Evolutionary conservation across 1,140 invertebrate species (phyloP).

Genomic region (Drosophila santomea): DNA sequence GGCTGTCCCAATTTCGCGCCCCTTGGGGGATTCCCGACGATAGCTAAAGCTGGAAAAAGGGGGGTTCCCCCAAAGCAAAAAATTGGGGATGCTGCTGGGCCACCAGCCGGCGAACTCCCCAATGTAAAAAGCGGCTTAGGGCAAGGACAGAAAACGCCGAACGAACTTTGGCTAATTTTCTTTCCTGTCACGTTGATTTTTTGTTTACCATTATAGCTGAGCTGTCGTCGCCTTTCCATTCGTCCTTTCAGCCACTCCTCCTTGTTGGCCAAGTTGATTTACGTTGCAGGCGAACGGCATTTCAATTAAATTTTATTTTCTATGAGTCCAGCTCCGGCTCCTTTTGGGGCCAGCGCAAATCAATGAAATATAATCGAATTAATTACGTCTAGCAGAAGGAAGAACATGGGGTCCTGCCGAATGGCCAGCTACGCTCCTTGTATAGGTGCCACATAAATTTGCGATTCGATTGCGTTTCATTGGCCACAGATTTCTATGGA

Average conservation of each 20-base stretch:
- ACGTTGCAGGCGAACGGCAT: slow-evolving; percentile 74
- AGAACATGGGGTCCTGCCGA: background rate
- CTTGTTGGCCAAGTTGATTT: slow-evolving; percentile 68
- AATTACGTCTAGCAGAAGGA: slow-evolving; percentile 73
- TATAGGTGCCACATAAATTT: slow-evolving; percentile 75
- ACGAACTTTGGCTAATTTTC: slow-evolving; percentile 81
- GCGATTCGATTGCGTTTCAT: slow-evolving; percentile 74
- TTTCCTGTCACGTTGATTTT: slow-evolving; percentile 83
- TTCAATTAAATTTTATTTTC: slow-evolving; percentile 84
- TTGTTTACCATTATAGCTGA: slow-evolving; percentile 81
- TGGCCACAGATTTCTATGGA: slow-evolving; percentile 73
- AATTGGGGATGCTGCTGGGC: slow-evolving; percentile 10
- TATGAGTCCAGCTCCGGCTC: slow-evolving; percentile 48
- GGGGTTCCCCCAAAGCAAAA: background rate
- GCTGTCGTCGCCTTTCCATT: slow-evolving; percentile 65
- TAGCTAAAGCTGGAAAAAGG: slow-evolving; percentile 5
- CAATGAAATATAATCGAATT: slow-evolving; percentile 84
- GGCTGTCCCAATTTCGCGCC: slow-evolving; percentile 67
- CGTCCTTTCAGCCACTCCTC: background rate
- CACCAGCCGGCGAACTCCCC: slow-evolving; percentile 12
- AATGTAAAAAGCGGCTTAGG: slow-evolving; percentile 74
- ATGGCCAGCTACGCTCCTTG: slow-evolving; percentile 3
- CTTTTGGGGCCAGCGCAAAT: slow-evolving; percentile 59
- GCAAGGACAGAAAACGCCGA: slow-evolving; percentile 38
- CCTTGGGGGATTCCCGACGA: slow-evolving; percentile 49